Percentiles rank a stretch among this genome's conserved stretches.
These are phyloP conservation scores for Pangasius sanitwongsei DNA, from an alignment of 2,797 vertebrate species.

Conservation along the genomic window DNA sequence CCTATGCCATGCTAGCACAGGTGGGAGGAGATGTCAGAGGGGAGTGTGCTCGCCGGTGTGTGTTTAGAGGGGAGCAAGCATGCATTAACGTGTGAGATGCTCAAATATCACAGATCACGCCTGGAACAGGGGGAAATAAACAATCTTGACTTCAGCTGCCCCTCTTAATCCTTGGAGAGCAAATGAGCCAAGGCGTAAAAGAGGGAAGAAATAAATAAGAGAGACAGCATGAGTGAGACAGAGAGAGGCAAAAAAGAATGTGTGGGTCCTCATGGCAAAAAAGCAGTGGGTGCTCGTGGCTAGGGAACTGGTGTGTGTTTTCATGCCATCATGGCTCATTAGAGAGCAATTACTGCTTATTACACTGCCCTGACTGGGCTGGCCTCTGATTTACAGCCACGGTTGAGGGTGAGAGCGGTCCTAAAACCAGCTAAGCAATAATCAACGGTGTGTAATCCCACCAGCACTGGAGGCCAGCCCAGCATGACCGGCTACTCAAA, in stretches of 20 bases:
- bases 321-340: constrained; percentile 63
- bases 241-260: not conserved
- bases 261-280: constrained; percentile 12
- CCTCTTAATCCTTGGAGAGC: constrained; percentile 41
- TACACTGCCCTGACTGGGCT: constrained; percentile 60
- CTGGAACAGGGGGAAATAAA: constrained; percentile 53
- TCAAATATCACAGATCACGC: constrained; percentile 38
- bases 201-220: constrained; percentile 48
- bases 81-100: constrained; percentile 42
- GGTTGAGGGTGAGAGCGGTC: constrained; percentile 61
- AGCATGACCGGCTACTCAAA: constrained; percentile 22
- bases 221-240: constrained; percentile 1
- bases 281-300: constrained; percentile 4
- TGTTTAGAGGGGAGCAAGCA: not conserved
- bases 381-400: constrained; percentile 67
- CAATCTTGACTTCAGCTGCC: constrained; percentile 51
- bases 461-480: constrained; percentile 54
- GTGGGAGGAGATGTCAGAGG: constrained; percentile 37
- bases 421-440: constrained; percentile 70
- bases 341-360: constrained; percentile 70
- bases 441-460: constrained; percentile 70
- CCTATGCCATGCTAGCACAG: constrained; percentile 22
- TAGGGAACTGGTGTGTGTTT: constrained; percentile 48
- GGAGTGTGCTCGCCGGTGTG: not conserved
- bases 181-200: constrained; percentile 50